A percentile compares a stretch with the other conserved stretches of the same genome.
Conservation (phyloP, 2,888 invertebrate species). For the Andrena praecox region DNA sequence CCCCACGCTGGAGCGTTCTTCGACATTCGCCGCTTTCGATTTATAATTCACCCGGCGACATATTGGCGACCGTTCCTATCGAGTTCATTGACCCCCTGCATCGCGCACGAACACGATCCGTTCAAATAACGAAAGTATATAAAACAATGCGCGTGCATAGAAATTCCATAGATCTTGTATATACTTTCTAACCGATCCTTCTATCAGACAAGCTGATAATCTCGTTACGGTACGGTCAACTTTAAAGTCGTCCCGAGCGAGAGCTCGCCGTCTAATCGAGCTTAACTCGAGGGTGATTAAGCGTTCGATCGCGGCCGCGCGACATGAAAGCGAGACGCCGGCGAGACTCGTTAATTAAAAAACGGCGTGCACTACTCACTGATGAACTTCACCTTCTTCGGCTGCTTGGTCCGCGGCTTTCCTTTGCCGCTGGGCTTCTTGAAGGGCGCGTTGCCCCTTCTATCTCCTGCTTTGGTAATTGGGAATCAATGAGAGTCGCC, state of each 20-base stretch:
- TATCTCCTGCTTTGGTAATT: constrained; percentile 74
- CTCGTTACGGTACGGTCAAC: neutral
- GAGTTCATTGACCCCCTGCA: constrained; percentile 65
- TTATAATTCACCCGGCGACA: constrained; percentile 74
- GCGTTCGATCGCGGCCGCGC: neutral
- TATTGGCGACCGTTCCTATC: constrained; percentile 51
- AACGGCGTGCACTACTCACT: constrained; percentile 89
- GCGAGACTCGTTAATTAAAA: constrained; percentile 38
- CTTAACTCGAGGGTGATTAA: constrained; percentile 11
- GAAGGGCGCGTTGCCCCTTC: constrained; percentile 88
- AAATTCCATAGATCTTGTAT: too few relatives aligned
- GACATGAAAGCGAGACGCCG: neutral
- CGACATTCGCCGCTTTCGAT: constrained; percentile 65
- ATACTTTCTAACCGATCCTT: too few relatives aligned
- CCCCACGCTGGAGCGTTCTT: constrained; percentile 53
- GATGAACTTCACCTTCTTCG: constrained; percentile 96
- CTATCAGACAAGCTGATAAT: too few relatives aligned
- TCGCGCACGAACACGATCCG: neutral
- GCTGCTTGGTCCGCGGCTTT: constrained; percentile 93
- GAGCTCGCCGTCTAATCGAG: constrained; percentile 18
- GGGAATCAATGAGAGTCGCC: constrained; percentile 58
- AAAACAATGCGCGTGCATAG: too few relatives aligned
- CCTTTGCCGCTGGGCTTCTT: constrained; percentile 92
- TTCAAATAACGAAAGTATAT: neutral
- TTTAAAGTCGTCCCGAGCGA: constrained; percentile 3